Percentiles rank a stretch among this genome's conserved stretches.
Conservation (phyloP, 2,888 invertebrate species). For the Thecophora atra region DNA sequence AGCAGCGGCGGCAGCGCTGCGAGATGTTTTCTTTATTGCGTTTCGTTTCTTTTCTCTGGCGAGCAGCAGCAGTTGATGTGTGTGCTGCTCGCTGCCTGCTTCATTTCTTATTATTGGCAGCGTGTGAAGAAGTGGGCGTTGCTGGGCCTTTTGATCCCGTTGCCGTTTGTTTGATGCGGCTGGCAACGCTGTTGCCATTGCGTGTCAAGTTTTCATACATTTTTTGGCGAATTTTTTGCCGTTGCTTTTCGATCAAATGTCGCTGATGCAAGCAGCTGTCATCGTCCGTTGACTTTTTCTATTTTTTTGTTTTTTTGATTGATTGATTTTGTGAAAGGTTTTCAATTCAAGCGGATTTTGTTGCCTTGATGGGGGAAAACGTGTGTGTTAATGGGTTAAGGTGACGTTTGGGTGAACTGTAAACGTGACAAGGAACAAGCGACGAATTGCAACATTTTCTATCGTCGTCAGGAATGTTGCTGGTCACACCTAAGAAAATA, state of each 20-base stretch:
- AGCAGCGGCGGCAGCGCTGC: background rate
- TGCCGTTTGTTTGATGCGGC: constrained; percentile 27
- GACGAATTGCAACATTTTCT: too few species aligned
- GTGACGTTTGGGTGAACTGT: too few species aligned
- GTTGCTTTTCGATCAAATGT: background rate
- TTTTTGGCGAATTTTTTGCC: background rate
- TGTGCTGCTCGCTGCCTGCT: background rate
- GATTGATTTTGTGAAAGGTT: background rate
- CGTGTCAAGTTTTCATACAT: constrained; percentile 31
- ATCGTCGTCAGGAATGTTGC: too few species aligned
- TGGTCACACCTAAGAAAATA: too few species aligned
- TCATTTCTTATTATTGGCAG: background rate
- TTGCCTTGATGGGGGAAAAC: too few species aligned
- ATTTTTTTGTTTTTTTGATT: background rate
- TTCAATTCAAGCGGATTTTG: background rate
- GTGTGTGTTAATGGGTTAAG: too few species aligned
- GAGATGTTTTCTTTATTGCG: background rate
- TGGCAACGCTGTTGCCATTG: constrained; percentile 23
- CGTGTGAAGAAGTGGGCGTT: constrained; percentile 34
- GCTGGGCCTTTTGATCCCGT: constrained; percentile 32
- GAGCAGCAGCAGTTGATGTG: background rate
- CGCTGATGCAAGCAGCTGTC: background rate
- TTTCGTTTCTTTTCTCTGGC: background rate
- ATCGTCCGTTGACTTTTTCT: too few species aligned
- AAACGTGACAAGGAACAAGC: too few species aligned